Base-by-base conservation (phyloP, 2,888 invertebrate genomes). In the Andrena camellia region DNA sequence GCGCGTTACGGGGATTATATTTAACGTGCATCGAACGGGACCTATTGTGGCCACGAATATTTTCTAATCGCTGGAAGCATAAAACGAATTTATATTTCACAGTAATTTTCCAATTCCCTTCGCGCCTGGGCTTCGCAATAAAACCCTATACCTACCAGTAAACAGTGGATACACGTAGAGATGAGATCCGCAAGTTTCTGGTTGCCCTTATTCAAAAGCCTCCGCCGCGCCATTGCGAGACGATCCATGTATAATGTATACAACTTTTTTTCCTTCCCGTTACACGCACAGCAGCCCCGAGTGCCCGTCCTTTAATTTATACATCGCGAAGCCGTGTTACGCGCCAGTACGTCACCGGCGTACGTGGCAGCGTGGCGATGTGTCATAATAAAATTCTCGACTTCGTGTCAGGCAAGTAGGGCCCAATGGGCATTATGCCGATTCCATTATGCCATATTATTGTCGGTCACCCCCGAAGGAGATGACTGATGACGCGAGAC, bases 361-460 rank as follows among this genome's bases (percentile, higher is more conserved):
- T 76, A 85, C 87, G 89, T 88, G 90, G 90, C 88, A 90, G 90
- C 89, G 88, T n/a, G 88, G 89, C 89, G 89, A 93, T 93, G 91
- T 91, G 90, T 93, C 93, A 93, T 92, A 93, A 93, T 93, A 93
- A 92, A 93, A 93, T 92, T 86, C 91, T 93, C 92, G 92, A 90
- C 88, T 89, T 87, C 85, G 81, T 87, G 91, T 90, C 89, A 86
- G 84, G 77, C 78, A 67, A 60, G 82, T 66, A 84, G 66, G 66
- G 69, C 79, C 78, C 78, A 77, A 42, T 42, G 81, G 84, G 89
- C 77, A 88, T 89, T 89, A 89, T 89, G 86, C 78, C 90, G 85
- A 87, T 91, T 91, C 91, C 86, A 92, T 92, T 92, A 91, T 91
- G 81, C 85, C 86, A 84, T 85, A 92, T 92, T 90, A 92, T 92